Base-by-base conservation (phyloP, 1,140 invertebrate genomes). In the Drosophila equinoxialis region DNA sequence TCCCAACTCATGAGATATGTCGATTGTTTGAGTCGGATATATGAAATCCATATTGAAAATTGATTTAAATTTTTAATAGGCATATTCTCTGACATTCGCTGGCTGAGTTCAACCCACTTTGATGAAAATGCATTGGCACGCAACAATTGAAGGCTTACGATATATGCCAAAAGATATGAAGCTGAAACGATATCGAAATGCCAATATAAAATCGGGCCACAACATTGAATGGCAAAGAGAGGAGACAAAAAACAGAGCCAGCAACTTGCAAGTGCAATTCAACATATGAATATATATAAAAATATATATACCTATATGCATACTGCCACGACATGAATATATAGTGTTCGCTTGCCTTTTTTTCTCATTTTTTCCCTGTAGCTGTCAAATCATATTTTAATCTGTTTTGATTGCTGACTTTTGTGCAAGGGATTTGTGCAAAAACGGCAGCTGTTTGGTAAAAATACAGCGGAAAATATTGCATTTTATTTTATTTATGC, bases 321-420 rank as follows among this genome's bases (percentile, higher is more conserved):
- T 76, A 77, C 70, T 76, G n/a, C 6, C 17, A n/a, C 23, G 68
- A 62, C n/a, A 41, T 62, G 42, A 57, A 39, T 65, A 39, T 65
- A 23, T 20, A 63, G 37, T 39, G 37, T 11, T 39, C 1, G 37
- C 1, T 39, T 39, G 8, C 8, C 8, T 13, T 39, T 13, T 13
- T 17, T 7, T 48, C 1, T 20, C 8, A 10, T 2, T 48, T 48
- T 77, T 84, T 79, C 77, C 68, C 65, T 74, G 79, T 68, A 71
- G 82, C 85, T 91, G 85, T 91, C 90, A 91, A 91, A 91, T 91
- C 90, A 91, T 91, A 91, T 91, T 91, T 91, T 91, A 91, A 91
- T 91, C 90, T 91, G 86, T 81, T 91, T 91, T 91, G 90, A 91
- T 91, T 91, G 90, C 85, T 91, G 90, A 91, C 90, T 91, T 91